Conservation (phyloP, 2,797 vertebrate species). For the Pseudomugil gertrudae region DNA sequence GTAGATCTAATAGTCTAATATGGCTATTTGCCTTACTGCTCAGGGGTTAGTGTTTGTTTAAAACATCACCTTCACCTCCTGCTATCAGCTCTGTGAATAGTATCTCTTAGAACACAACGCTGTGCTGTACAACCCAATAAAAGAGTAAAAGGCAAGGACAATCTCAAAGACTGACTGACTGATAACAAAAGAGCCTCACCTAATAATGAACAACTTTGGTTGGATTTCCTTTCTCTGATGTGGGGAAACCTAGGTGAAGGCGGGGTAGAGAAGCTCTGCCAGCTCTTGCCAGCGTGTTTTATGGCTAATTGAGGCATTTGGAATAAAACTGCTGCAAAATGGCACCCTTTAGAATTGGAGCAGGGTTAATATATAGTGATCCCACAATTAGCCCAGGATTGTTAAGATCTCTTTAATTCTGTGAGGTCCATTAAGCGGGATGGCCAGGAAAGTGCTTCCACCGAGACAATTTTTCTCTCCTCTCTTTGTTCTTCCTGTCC, state of each 20-base stretch:
- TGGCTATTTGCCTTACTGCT: constrained; percentile 64
- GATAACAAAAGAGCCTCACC: constrained; percentile 82
- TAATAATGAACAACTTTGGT: constrained; percentile 82
- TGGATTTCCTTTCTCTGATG: constrained; percentile 64
- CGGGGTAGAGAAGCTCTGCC: constrained; percentile 53
- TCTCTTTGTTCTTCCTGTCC: constrained; percentile 64
- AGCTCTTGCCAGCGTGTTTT: constrained; percentile 80
- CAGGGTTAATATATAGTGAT: constrained; percentile 88
- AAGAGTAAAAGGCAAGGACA: constrained; percentile 79
- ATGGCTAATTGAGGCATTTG: constrained; percentile 87
- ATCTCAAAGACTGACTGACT: constrained; percentile 81
- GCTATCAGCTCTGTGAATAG: constrained; percentile 84
- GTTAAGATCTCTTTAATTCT: constrained; percentile 90
- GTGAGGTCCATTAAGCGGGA: constrained; percentile 88
- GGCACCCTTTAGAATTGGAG: constrained; percentile 83
- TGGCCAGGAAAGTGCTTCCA: constrained; percentile 73
- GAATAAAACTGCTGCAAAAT: constrained; percentile 83
- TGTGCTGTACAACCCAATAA: constrained; percentile 82
- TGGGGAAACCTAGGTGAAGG: constrained; percentile 41
- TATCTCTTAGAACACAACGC: constrained; percentile 83
- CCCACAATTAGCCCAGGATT: constrained; percentile 88
- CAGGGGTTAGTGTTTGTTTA: constrained; percentile 68
- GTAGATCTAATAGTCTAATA: constrained; percentile 77
- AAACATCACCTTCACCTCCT: constrained; percentile 69
- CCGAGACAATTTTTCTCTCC: constrained; percentile 71